Evolutionary conservation across 2,113 vertebrate species (phyloP).

Genomic region (Rana temporaria): DNA sequence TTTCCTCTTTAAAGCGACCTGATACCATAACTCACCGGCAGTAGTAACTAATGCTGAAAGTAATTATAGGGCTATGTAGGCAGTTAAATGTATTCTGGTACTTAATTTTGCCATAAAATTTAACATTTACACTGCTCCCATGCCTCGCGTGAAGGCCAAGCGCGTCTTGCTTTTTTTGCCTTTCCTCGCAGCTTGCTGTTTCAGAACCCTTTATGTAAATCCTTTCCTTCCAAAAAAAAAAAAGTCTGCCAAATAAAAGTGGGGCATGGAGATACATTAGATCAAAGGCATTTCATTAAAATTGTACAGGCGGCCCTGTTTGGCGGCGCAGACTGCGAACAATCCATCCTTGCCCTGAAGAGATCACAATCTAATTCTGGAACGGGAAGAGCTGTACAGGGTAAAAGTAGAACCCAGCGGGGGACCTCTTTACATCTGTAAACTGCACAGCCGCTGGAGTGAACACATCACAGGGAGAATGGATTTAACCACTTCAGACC

Average conservation of each 20-base stretch:
- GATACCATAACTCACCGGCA: constrained; percentile 47
- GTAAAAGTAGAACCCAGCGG: constrained; percentile 14
- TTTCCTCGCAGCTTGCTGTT: neutral
- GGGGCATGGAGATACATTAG: constrained; percentile 48
- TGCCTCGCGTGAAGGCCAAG: constrained; percentile 48
- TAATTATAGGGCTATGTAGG: constrained; percentile 57
- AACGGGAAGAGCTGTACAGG: neutral
- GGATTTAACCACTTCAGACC: too few species aligned
- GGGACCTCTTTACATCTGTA: constrained; percentile 23
- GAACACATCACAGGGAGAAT: constrained; percentile 28
- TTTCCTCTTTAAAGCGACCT: constrained; percentile 31
- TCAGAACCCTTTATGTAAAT: constrained; percentile 45
- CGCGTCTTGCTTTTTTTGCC: constrained; percentile 43
- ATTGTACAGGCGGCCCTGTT: constrained; percentile 35
- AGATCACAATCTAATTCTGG: constrained; percentile 50
- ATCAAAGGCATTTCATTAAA: constrained; percentile 53
- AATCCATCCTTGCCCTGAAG: constrained; percentile 49
- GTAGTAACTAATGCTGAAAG: constrained; percentile 57
- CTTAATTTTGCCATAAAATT: constrained; percentile 57
- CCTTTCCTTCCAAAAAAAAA: constrained; percentile 16
- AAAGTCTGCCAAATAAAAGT: constrained; percentile 52
- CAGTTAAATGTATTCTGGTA: constrained; percentile 56
- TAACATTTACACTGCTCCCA: constrained; percentile 58
- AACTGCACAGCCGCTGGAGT: constrained; percentile 12
- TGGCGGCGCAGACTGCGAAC: constrained; percentile 35